Percentiles rank a stretch among this genome's conserved stretches.
Conservation (phyloP, 2,888 invertebrate genomes). For the Candidula unifasciata region DNA sequence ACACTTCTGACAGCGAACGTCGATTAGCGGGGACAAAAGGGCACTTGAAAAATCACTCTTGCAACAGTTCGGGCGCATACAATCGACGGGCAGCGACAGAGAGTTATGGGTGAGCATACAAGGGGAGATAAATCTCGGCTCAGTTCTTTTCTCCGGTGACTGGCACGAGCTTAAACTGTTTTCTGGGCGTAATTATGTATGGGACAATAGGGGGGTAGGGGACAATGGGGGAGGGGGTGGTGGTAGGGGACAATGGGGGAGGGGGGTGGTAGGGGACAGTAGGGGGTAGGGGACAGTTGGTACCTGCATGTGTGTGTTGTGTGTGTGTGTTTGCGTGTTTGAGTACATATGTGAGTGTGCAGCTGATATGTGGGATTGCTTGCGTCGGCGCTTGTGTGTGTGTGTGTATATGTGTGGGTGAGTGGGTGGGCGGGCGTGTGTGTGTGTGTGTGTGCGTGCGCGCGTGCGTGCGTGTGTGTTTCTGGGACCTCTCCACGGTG, state of each 20-base stretch:
- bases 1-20: not conserved
- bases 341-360: too few relatives aligned
- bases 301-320: too few relatives aligned
- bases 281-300: too few relatives aligned
- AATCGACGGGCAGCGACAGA: not conserved
- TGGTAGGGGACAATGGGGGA: too few relatives aligned
- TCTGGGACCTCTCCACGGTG: too few relatives aligned
- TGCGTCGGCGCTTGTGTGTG: too few relatives aligned
- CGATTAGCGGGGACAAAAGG: conserved; percentile 9
- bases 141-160: not conserved
- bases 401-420: not conserved
- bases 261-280: too few relatives aligned
- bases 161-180: not conserved
- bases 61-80: not conserved
- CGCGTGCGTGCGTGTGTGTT: too few relatives aligned
- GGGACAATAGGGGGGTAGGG: not conserved
- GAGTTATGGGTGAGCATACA: conserved; percentile 1
- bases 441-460: not conserved
- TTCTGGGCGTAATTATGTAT: not conserved
- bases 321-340: too few relatives aligned
- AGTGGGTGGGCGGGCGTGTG: not conserved
- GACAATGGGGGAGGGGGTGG: too few relatives aligned
- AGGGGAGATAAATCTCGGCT: not conserved
- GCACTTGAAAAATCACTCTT: conserved; percentile 12
- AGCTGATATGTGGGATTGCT: too few relatives aligned